Conservation (phyloP, 1,140 invertebrate species). For the Thaumatotibia leucotreta region DNA sequence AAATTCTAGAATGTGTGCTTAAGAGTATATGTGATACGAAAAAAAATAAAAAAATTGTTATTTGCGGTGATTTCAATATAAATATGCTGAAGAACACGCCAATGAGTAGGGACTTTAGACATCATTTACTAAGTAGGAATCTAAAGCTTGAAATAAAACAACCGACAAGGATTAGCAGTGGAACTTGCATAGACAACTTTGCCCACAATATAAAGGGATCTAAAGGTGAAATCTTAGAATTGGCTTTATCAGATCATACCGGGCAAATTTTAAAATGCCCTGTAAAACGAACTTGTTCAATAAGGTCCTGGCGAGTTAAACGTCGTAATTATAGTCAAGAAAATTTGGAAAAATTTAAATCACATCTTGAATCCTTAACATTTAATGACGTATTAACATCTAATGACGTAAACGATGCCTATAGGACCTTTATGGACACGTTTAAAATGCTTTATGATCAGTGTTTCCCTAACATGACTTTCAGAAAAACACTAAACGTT, state of each 20-base stretch:
- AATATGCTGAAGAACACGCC: neutral
- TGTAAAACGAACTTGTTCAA: neutral
- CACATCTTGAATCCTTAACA: neutral
- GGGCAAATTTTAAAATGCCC: slow-evolving; percentile 21
- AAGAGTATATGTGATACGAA: neutral
- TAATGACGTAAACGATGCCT: neutral
- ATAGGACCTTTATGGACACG: neutral
- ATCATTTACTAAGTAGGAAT: neutral
- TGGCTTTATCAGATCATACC: slow-evolving; percentile 25
- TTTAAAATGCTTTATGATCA: neutral
- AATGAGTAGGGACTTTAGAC: neutral
- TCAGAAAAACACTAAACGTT: neutral
- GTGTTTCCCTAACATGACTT: neutral
- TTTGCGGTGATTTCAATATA: slow-evolving; percentile 18
- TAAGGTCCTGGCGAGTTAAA: slow-evolving; percentile 11
- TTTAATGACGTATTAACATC: neutral
- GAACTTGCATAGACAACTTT: slow-evolving; percentile 26
- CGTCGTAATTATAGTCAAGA: slow-evolving; percentile 3
- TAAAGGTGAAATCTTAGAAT: slow-evolving; percentile 16
- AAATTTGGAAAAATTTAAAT: neutral
- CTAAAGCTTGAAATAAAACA: slow-evolving; percentile 15
- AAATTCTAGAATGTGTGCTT: neutral
- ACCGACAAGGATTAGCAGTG: slow-evolving; percentile 20
- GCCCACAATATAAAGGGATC: slow-evolving; percentile 13
- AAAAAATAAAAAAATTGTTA: neutral